Evolutionary conservation across 2,888 invertebrate genomes (phyloP).

Genomic region (Drosophila kuntzei): DNA sequence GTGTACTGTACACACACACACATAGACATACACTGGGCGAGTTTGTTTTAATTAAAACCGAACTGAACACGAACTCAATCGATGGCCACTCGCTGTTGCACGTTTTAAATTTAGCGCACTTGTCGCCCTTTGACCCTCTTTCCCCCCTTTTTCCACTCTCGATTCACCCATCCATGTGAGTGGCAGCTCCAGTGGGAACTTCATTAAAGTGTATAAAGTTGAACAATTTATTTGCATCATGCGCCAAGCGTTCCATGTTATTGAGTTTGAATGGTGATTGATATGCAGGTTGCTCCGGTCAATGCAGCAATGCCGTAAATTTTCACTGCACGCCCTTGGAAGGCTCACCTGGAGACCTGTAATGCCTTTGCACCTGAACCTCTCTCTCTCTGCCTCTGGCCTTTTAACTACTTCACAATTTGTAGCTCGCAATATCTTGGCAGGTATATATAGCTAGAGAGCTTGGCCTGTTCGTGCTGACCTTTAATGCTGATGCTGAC

Average conservation of each 20-base stretch:
- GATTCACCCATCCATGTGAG: constrained; percentile 4
- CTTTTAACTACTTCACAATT: constrained; percentile 24
- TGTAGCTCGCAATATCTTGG: constrained; percentile 16
- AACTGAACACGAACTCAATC: constrained; percentile 43
- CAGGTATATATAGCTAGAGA: not conserved
- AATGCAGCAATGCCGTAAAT: constrained; percentile 52
- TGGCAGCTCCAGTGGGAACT: constrained; percentile 43
- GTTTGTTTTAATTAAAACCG: constrained; percentile 70
- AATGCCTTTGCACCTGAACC: too few relatives aligned
- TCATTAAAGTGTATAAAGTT: constrained; percentile 74
- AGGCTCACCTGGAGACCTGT: constrained; percentile 26
- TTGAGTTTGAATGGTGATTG: constrained; percentile 57
- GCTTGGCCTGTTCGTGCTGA: constrained; percentile 5
- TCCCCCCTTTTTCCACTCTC: not conserved
- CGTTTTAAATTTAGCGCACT: constrained; percentile 73
- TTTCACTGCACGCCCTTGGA: constrained; percentile 19
- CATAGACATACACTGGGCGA: constrained; percentile 22
- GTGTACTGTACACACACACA: constrained; percentile 13
- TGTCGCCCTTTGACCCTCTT: constrained; percentile 13
- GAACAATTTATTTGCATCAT: constrained; percentile 73
- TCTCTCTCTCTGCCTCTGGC: not conserved
- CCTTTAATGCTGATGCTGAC: constrained; percentile 9
- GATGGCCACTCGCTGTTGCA: constrained; percentile 54
- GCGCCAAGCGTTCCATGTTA: constrained; percentile 50
- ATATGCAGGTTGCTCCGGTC: constrained; percentile 39